These are phyloP conservation scores for Anticlea derivata DNA, from an alignment of 2,888 invertebrate species.

Conservation along the genomic window DNA sequence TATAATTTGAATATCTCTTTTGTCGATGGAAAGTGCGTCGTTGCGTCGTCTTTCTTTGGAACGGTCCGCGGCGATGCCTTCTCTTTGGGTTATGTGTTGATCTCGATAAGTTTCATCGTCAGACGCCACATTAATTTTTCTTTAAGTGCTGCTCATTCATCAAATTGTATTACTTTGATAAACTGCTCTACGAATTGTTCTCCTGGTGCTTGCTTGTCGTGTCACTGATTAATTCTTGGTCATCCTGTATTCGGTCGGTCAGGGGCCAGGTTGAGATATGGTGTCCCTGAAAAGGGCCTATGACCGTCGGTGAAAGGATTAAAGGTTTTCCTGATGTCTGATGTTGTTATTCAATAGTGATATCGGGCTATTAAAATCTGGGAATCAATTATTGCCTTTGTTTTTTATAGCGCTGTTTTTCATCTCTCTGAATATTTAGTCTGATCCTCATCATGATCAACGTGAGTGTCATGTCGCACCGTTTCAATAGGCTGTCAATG, in stretches of 20 bases:
- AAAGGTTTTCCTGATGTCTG: too few species aligned
- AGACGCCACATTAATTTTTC: conserved; percentile 41
- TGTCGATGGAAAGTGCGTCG: conserved; percentile 62
- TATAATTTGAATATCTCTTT: conserved; percentile 60
- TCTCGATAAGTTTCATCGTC: conserved; percentile 68
- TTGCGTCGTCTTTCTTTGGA: conserved; percentile 55
- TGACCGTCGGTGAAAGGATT: too few species aligned
- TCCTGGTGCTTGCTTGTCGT: too few species aligned
- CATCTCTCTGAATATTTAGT: not conserved
- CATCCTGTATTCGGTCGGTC: too few species aligned
- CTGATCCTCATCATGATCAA: not conserved
- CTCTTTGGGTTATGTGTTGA: conserved; percentile 65
- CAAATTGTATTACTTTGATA: conserved; percentile 23
- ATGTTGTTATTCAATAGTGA: too few species aligned
- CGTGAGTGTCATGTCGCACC: conserved; percentile 47
- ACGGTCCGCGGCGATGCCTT: conserved; percentile 57
- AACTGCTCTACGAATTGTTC: too few species aligned
- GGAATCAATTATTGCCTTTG: not conserved
- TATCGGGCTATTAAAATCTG: not conserved
- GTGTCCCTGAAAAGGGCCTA: too few species aligned
- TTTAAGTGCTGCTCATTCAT: conserved; percentile 26
- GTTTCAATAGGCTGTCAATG: conserved; percentile 33
- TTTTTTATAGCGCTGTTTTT: too few species aligned
- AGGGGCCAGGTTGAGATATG: too few species aligned
- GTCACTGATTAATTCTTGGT: too few species aligned